Evolutionary conservation across 92 coral and sea anemone species (phyloP), one percentile per base, ranked within the genome.

Genomic region (Epizoanthus ramosus): DNA sequence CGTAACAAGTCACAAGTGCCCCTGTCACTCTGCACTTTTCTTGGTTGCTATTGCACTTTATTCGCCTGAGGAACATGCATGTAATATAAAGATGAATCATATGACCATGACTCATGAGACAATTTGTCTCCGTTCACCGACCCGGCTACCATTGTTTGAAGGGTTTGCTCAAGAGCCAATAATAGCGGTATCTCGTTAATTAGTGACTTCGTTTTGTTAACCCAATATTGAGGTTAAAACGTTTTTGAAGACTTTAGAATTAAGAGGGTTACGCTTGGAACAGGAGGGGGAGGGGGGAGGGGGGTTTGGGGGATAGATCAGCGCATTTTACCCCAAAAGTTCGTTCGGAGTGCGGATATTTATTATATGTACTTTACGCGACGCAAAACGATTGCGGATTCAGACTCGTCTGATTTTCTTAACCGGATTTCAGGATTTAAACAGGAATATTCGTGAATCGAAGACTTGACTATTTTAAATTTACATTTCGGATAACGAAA

Each of bases 1-100:
- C 7, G 16, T 66, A 66, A 66, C 71, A 66, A 66, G 50, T 15
- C 14, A 33, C 71, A 66, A 66, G 71, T 66, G 19, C 71, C 47
- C n/a, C 1, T 33, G 71, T 66, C 71, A 66, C 41, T 66, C 71
- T 10, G 47, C 71, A 17, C 71, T 23, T 41, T 66, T 66, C 47
- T 15, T 6, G 35, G 71, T 66, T 47, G 71, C n/a, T 63, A 63
- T 25, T 24, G 69, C 69, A 63, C 69, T 63, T 63, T 63, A 22
- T 65, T 47, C 12, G 53, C 53, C 53, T 47, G 53, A 10, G 53
- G 18, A 65, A 65, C 15, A 37, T 14, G 70, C n/a, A n/a, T n/a
- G n/a, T 37, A 65, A 22, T 65, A 35, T 35, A 2, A 66, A 66
- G 35, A 66, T 37, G 25, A 16, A 15, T 3, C 21, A 35, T 35